phyloP scores from a whole-genome alignment of 1,140 invertebrate species.

The Ceratina japonica region DNA sequence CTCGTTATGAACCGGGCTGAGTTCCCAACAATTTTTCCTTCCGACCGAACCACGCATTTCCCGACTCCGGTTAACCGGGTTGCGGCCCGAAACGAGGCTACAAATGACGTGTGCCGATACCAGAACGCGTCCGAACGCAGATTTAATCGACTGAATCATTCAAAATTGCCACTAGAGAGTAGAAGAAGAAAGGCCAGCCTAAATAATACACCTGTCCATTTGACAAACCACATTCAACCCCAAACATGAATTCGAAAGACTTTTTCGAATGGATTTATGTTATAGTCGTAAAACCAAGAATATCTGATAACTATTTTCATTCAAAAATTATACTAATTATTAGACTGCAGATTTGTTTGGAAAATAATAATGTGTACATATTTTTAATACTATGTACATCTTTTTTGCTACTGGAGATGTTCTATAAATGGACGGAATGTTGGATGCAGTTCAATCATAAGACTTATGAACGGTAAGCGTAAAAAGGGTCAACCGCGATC shows the following conservation, averaged over 20 bases:
- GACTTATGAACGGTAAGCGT: no score
- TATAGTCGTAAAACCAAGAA: no score
- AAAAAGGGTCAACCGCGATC: background rate
- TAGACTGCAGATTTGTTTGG: no score
- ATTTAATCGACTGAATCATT: conserved; percentile 20
- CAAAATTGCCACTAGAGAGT: background rate
- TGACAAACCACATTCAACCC: background rate
- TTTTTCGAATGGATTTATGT: no score
- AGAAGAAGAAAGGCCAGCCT: background rate
- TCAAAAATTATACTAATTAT: no score
- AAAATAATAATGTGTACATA: no score
- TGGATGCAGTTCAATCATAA: no score
- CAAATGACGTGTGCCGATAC: conserved; percentile 21
- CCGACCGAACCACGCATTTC: background rate
- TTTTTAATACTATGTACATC: no score
- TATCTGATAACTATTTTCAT: no score
- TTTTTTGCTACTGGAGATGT: no score
- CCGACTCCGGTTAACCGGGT: conserved; percentile 3
- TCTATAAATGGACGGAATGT: no score
- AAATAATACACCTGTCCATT: conserved; percentile 1
- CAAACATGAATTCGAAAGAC: background rate
- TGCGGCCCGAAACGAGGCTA: conserved; percentile 9
- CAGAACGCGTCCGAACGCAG: background rate
- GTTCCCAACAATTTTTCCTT: background rate
- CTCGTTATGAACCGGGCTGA: background rate